phyloP scores from a whole-genome alignment of 2,113 vertebrate genomes.

The Euleptes europaea region DNA sequence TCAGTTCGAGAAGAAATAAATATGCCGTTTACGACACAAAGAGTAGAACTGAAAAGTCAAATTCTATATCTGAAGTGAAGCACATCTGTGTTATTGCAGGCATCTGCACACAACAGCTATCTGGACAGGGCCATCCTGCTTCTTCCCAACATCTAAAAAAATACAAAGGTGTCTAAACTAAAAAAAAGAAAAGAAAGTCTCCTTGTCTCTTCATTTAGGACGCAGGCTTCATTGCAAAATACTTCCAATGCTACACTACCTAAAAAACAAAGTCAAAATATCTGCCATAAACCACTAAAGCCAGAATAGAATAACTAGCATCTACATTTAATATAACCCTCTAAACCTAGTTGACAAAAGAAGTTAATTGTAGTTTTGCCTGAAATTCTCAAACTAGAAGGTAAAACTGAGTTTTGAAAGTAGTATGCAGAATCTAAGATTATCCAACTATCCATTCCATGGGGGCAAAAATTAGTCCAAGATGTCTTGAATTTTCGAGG shows the following conservation, averaged over 20 bases:
- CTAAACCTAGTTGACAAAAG: slow-evolving; percentile 9
- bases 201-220: slow-evolving; percentile 72
- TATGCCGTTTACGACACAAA: slow-evolving; percentile 55
- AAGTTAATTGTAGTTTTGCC: slow-evolving; percentile 22
- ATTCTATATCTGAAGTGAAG: slow-evolving; percentile 59
- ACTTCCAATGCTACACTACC: slow-evolving; percentile 37
- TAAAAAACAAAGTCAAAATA: slow-evolving; percentile 46
- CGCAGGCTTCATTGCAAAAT: slow-evolving; percentile 46
- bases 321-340: slow-evolving; percentile 45
- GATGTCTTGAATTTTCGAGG: slow-evolving; percentile 16
- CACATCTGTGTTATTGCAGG: slow-evolving; percentile 38
- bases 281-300: slow-evolving; percentile 66
- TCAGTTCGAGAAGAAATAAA: slow-evolving; percentile 60
- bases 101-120: slow-evolving; percentile 65
- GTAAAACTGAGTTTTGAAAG: slow-evolving; percentile 22
- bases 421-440: slow-evolving; percentile 38
- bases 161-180: slow-evolving; percentile 48
- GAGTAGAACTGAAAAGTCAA: slow-evolving; percentile 49
- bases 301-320: slow-evolving; percentile 49
- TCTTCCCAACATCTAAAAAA: slow-evolving; percentile 45
- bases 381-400: slow-evolving; percentile 35
- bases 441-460: slow-evolving; percentile 56
- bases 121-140: slow-evolving; percentile 65
- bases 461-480: slow-evolving; percentile 40
- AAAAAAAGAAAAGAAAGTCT: slow-evolving; percentile 52